Percentiles rank a stretch among this genome's conserved stretches.
phyloP scores from a whole-genome alignment of 1,140 invertebrate genomes.

The Zaprionus capensis region DNA sequence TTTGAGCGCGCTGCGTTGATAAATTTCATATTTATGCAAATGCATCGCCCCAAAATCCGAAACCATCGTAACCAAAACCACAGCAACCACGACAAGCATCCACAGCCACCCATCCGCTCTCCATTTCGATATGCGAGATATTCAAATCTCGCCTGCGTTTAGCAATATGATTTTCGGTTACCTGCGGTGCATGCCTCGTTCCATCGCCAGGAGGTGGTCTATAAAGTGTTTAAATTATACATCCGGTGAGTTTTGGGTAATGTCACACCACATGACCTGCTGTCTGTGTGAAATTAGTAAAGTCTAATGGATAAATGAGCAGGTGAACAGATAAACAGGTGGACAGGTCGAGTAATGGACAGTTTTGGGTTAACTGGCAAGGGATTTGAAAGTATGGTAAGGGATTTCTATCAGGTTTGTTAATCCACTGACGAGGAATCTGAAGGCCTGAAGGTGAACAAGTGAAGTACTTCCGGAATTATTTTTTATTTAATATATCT shows the following conservation, averaged over 20 bases:
- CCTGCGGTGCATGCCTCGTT: slow-evolving; percentile 51
- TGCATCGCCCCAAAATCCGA: slow-evolving; percentile 55
- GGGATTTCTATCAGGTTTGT: not conserved
- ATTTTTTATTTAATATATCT: too few species aligned
- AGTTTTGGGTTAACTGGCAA: not conserved
- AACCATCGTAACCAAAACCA: slow-evolving; percentile 38
- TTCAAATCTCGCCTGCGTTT: slow-evolving; percentile 63
- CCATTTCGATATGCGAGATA: slow-evolving; percentile 33
- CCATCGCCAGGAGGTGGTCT: slow-evolving; percentile 21
- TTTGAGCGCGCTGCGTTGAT: slow-evolving; percentile 68
- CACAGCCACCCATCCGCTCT: slow-evolving; percentile 12
- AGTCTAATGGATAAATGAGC: not conserved
- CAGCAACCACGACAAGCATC: slow-evolving; percentile 9
- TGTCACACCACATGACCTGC: slow-evolving; percentile 30
- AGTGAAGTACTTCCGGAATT: too few species aligned
- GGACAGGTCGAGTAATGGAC: not conserved
- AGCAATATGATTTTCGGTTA: slow-evolving; percentile 64
- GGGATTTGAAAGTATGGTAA: not conserved
- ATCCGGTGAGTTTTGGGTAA: slow-evolving; percentile 60
- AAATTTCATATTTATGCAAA: slow-evolving; percentile 83
- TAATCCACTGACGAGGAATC: not conserved
- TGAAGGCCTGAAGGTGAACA: too few species aligned
- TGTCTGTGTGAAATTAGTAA: slow-evolving; percentile 25
- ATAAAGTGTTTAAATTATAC: slow-evolving; percentile 77
- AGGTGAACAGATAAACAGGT: not conserved